These are phyloP conservation scores for Nudaria mundana DNA, from an alignment of 2,888 invertebrate genomes.

Conservation along the genomic window DNA sequence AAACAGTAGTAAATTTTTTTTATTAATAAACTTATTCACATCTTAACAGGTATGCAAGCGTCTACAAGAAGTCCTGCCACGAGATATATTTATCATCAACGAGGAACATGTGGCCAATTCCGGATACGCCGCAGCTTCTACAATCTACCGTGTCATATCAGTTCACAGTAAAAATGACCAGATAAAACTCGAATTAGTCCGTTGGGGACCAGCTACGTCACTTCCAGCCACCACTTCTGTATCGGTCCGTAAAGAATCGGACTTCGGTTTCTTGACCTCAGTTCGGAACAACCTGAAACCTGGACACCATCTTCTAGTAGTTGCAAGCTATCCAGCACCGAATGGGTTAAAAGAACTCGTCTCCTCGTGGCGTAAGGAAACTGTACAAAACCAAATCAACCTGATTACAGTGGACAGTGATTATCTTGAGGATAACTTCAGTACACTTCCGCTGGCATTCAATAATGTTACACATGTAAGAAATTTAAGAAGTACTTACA, in stretches of 20 bases:
- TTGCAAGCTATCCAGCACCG: slow-evolving; percentile 30
- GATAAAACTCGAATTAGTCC: slow-evolving; percentile 21
- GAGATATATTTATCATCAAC: slow-evolving; percentile 24
- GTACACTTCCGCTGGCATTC: slow-evolving; percentile 23
- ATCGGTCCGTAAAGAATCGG: slow-evolving; percentile 25
- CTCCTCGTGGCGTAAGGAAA: slow-evolving; percentile 30
- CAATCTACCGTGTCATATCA: slow-evolving; percentile 21
- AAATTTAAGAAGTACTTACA: too few species aligned
- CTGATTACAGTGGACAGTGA: slow-evolving; percentile 24
- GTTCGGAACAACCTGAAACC: slow-evolving; percentile 17
- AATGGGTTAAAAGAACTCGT: slow-evolving; percentile 31
- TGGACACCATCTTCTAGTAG: slow-evolving; percentile 26
- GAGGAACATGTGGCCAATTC: slow-evolving; percentile 11
- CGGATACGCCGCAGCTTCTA: not conserved
- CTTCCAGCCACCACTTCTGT: slow-evolving; percentile 17
- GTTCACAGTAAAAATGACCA: slow-evolving; percentile 6
- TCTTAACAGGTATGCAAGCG: slow-evolving; percentile 19
- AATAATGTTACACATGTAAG: slow-evolving; percentile 31
- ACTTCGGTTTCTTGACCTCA: slow-evolving; percentile 22
- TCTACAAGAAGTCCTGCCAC: slow-evolving; percentile 16
- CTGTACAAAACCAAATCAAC: slow-evolving; percentile 23
- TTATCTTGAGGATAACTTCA: slow-evolving; percentile 14
- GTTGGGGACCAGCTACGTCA: slow-evolving; percentile 17
- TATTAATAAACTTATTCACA: not conserved
- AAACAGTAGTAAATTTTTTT: not conserved